phyloP scores from a whole-genome alignment of 92 coral and sea anemone species.

The Zoanthus sociatus region DNA sequence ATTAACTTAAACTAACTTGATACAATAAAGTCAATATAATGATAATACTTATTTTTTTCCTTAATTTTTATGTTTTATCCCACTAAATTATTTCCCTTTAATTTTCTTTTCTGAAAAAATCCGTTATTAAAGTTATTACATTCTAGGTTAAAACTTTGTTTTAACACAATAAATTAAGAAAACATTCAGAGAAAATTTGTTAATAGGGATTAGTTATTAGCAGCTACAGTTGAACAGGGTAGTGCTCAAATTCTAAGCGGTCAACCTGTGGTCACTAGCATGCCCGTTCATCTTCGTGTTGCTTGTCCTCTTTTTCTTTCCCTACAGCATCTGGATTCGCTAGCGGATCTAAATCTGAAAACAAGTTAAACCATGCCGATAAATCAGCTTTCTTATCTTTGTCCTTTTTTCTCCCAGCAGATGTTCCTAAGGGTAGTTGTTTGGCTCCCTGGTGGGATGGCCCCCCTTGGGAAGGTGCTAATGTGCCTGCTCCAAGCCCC shows the following conservation, averaged over 20 bases:
- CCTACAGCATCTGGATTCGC: constrained; percentile 99
- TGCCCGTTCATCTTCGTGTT: constrained; percentile 85
- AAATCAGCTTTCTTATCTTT: constrained; percentile 79
- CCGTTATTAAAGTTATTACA: no score
- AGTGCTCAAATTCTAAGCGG: background rate
- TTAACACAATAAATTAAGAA: background rate
- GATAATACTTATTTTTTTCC: no score
- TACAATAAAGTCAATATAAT: no score
- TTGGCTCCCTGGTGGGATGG: constrained; percentile 13
- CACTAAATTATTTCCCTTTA: no score
- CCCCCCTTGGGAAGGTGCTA: constrained; percentile 11
- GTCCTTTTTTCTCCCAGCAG: constrained; percentile 33
- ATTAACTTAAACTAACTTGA: no score
- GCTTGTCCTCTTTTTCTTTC: constrained; percentile 82
- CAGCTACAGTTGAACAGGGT: background rate
- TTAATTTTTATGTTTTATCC: no score
- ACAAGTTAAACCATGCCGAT: constrained; percentile 97
- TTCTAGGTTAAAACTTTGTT: background rate
- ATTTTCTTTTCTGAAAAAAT: no score
- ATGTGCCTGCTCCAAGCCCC: constrained; percentile 27
- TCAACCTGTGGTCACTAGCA: constrained; percentile 53
- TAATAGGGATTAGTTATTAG: no score
- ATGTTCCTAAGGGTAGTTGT: constrained; percentile 28
- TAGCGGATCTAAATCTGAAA: constrained; percentile 95
- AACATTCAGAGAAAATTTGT: no score